Conservation (phyloP, 2,888 invertebrate species). For the Slavum lentiscoides region DNA sequence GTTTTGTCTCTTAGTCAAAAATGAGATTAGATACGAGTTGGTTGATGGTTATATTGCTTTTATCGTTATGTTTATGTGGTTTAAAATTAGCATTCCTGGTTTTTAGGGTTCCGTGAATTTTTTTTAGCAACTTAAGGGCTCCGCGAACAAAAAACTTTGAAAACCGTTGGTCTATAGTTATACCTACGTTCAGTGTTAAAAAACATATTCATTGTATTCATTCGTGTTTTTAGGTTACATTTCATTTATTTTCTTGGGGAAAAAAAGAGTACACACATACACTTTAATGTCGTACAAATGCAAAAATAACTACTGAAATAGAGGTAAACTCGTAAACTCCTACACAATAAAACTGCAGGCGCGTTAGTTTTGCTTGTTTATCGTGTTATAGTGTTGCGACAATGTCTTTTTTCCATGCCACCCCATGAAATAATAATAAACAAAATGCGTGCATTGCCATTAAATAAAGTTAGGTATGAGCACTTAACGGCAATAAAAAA, state of each 20-base stretch:
- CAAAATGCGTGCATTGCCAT: constrained; percentile 30
- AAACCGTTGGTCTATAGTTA: too few relatives aligned
- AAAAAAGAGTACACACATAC: not conserved
- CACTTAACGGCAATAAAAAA: constrained; percentile 6
- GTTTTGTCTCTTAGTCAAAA: too few relatives aligned
- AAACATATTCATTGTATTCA: constrained; percentile 1
- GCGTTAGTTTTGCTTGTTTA: constrained; percentile 9
- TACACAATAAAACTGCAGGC: constrained; percentile 21
- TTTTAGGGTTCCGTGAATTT: too few relatives aligned
- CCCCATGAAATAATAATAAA: constrained; percentile 30
- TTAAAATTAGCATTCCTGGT: too few relatives aligned
- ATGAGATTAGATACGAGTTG: too few relatives aligned
- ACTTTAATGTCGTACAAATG: constrained; percentile 10
- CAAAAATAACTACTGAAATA: constrained; percentile 17
- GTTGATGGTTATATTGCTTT: too few relatives aligned
- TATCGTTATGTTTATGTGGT: too few relatives aligned
- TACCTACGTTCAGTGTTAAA: not conserved
- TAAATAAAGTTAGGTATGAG: constrained; percentile 24
- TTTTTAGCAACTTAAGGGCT: too few relatives aligned
- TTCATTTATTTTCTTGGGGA: not conserved
- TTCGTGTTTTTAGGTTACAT: constrained; percentile 5
- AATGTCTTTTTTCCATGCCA: constrained; percentile 33
- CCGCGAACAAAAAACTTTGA: too few relatives aligned
- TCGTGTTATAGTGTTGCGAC: constrained; percentile 1
- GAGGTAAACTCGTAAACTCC: constrained; percentile 6